Evolutionary conservation across 64 coral and sea anemone genomes (phyloP).

Genomic region (Pocillopora damicornis): DNA sequence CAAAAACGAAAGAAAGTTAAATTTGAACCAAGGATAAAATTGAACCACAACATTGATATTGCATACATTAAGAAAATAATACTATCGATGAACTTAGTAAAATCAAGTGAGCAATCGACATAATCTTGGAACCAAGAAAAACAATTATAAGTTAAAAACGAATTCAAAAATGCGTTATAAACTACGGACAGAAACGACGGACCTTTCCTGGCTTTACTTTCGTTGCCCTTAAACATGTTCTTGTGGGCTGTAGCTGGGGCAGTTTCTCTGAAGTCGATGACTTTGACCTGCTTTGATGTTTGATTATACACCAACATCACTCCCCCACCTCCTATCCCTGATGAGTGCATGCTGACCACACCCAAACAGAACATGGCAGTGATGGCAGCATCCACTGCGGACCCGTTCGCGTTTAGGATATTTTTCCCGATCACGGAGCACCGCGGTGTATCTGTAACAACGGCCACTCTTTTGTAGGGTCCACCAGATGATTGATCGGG

Average conservation of each 20-base stretch:
- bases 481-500: slow-evolving; percentile 9
- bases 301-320: slow-evolving; percentile 66
- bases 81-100: too few relatives aligned
- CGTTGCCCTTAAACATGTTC: slow-evolving; percentile 16
- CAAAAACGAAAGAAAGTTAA: too few relatives aligned
- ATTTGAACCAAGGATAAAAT: too few relatives aligned
- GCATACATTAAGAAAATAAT: too few relatives aligned
- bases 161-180: too few relatives aligned
- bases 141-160: too few relatives aligned
- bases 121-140: not conserved
- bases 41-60: too few relatives aligned
- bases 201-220: not conserved
- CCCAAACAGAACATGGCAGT: slow-evolving; percentile 61
- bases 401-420: slow-evolving; percentile 13
- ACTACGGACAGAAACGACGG: too few relatives aligned
- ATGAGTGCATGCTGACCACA: slow-evolving; percentile 65
- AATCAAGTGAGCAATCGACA: too few relatives aligned
- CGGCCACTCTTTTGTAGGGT: slow-evolving; percentile 37
- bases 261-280: slow-evolving; percentile 62
- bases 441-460: slow-evolving; percentile 41
- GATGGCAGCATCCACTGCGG: slow-evolving; percentile 72
- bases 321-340: slow-evolving; percentile 61
- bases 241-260: slow-evolving; percentile 5
- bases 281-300: not conserved
- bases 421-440: slow-evolving; percentile 25